phyloP scores from a whole-genome alignment of 2,113 vertebrate genomes.

The Macquaria ambigua region DNA sequence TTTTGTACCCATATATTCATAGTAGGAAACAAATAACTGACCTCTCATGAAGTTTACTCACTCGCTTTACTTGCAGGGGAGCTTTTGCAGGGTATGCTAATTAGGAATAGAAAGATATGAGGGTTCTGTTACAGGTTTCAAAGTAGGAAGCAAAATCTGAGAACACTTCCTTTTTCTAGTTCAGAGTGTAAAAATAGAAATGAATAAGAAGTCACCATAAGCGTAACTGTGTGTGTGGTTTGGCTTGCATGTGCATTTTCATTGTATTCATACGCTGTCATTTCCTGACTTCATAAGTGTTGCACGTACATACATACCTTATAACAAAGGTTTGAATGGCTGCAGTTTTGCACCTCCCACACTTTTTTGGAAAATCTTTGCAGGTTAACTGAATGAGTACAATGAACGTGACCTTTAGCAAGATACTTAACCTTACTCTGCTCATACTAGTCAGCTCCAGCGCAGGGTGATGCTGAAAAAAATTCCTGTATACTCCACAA shows the following conservation, averaged over 20 bases:
- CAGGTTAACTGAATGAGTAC: background rate
- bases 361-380: background rate
- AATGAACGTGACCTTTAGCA: background rate
- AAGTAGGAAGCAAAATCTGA: background rate
- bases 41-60: too few species aligned
- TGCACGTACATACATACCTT: background rate
- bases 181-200: background rate
- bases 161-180: slow-evolving; percentile 6
- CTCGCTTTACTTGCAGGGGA: too few species aligned
- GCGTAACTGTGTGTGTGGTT: background rate
- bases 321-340: too few species aligned
- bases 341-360: background rate
- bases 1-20: background rate
- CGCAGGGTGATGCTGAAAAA: too few species aligned
- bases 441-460: too few species aligned
- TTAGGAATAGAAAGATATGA: too few species aligned
- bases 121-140: background rate
- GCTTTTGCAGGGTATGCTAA: too few species aligned
- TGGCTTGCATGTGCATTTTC: background rate
- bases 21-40: too few species aligned
- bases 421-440: background rate
- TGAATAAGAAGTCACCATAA: background rate
- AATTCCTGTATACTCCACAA: too few species aligned
- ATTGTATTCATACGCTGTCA: background rate
- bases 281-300: background rate